A percentile compares a stretch with the other conserved stretches of the same genome.
phyloP scores from a whole-genome alignment of 2,797 vertebrate genomes.

The Psittacula echo region DNA sequence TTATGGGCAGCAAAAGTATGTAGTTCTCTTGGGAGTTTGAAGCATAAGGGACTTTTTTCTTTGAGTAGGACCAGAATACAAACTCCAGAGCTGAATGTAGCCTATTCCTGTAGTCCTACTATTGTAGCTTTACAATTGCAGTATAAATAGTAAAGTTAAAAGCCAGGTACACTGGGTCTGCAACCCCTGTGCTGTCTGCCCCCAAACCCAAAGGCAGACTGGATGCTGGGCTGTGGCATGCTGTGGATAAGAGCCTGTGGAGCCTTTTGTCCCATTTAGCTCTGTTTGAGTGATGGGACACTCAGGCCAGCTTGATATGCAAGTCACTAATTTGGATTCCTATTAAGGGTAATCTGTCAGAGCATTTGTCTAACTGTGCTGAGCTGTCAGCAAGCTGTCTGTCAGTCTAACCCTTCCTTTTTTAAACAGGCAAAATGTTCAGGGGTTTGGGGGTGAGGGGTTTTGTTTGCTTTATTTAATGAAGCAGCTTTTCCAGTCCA shows the following conservation, averaged over 20 bases:
- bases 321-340: neutral
- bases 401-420: neutral
- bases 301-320: neutral
- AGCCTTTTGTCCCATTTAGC: neutral
- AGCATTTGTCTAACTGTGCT: neutral
- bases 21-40: neutral
- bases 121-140: neutral
- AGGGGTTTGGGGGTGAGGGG: neutral
- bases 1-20: neutral
- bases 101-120: neutral
- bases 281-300: neutral
- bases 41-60: neutral
- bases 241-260: neutral
- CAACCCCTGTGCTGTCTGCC: neutral
- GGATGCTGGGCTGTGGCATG: accelerated
- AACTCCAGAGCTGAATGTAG: accelerated
- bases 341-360: neutral
- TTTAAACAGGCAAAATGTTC: neutral
- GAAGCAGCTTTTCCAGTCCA: neutral
- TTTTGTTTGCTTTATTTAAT: neutral
- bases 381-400: neutral
- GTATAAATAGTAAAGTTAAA: neutral
- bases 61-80: neutral
- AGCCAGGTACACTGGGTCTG: neutral
- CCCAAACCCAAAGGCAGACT: neutral